Evolutionary conservation across 2,113 vertebrate genomes (phyloP), one percentile per base, ranked within the genome.

Genomic region (Anoplopoma fimbria): DNA sequence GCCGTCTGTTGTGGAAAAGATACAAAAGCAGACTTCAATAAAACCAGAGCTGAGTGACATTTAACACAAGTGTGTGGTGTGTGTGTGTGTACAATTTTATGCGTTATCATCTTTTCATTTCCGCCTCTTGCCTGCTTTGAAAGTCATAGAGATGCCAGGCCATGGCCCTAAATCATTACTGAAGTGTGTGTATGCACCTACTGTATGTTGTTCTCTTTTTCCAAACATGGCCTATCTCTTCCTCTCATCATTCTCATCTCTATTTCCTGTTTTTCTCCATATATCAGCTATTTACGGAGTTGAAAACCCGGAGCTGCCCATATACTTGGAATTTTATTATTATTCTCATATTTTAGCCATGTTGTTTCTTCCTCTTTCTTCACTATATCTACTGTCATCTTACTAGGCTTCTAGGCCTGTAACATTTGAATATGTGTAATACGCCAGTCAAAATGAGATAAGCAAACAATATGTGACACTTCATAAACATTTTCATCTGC

Each of bases 81-180:
- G 72, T 87, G 73, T 87, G 79, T 23, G n/a, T 74, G 87, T 80
- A 76, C 87, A 87, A 85, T 89, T 88, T 77, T 75, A 74, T 78
- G 84, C 58, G 69, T 87, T 85, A 88, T 91, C 80, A 57, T 83
- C 83, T 90, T 92, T 92, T 93, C 89, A 90, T 93, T 91, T 92
- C 88, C 87, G 71, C 65, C 61, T 75, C 78, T 83, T 40, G 49
- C 77, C 86, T 74, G 77, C 81, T 90, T 87, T 89, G 87, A 90
- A 92, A 88, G 85, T 87, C 88, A 89, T 76, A 60, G 70, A 83
- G 73, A 81, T 74, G 64, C 76, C 76, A 62, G 62, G 84, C 58
- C 85, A 34, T 27, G 33, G 75, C 77, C 81, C 73, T 62, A 83
- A 86, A 84, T 91, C 85, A 87, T 87, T 65, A 69, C 69, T 10